Base-by-base conservation (phyloP, 2,113 vertebrate species). In the Abramis brama region DNA sequence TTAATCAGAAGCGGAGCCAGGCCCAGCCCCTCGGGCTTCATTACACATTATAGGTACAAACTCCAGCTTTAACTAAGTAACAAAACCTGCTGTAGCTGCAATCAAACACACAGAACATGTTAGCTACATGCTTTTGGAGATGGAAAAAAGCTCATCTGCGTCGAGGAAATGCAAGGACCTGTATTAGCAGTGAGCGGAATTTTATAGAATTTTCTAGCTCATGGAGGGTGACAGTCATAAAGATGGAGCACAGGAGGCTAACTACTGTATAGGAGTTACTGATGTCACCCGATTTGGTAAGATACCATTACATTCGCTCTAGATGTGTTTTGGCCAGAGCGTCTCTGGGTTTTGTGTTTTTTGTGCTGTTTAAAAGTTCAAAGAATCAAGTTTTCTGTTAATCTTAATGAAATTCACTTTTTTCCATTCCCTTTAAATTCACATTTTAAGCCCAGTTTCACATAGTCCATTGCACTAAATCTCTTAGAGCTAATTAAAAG, bases 21-120 rank as follows among this genome's bases (percentile, higher is more conserved):
- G 57, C 62, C 74, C 82, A 91, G 93, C 92, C 97, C 93, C 96
- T 9, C 30, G 92, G 93, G 96, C 89, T 96, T 97, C 97, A 97
- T 98, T 98, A 97, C 94, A 92, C 89, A 90, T 89, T 59, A 78
- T 78, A 85, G 68, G 77, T 84, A 84, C 81, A 81, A 84, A 64
- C 83, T 77, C 57, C 10, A 43, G 71, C 87, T 57, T 55, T 50
- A 85, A 82, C 66, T 87, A 89, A 87, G 86, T 83, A 74, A 85
- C 86, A 68, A 85, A 80, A 82, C 62, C 74, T 52, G 55, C 74
- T 79, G 45, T 27, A 55, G 11, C 59, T 47, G 85, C 80, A 57
- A 81, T 62, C 68, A 75, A 73, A 50, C 33, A 75, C 52, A 82
- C 6, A 60, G 33, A 79, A 79, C 33, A 45, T n/a, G 50, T 70